Base-by-base conservation (phyloP, 2,113 vertebrate genomes). In the Plecotus auritus region DNA sequence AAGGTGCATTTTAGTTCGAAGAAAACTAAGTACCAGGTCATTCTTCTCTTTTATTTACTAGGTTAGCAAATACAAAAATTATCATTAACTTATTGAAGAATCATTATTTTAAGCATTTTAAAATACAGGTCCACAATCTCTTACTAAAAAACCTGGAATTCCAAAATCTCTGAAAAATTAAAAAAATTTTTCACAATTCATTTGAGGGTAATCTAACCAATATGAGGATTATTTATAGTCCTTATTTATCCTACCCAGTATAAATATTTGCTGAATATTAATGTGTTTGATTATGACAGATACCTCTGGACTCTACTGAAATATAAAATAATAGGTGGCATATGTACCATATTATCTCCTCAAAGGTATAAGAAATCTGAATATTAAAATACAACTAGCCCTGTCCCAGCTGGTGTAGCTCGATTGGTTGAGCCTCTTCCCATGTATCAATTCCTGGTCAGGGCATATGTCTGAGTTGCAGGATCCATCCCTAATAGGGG, bases 91-190 rank as follows among this genome's bases (percentile, higher is more conserved):
- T 37, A 85, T 42, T 76, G 20, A 64, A 91, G 59, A 67, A 81
- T 76, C 3, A 37, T 95, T 93, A 93, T 92, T 94, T 94, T 78
- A 85, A 93, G 30, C 11, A 54, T 78, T 96, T 96, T 66, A 92
- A 95, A 95, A 85, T 72, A 85, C 1, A 93, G 6, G 14, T 80
- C 81, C 10, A 72, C 1, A 93, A 85, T 35, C 20, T n/a, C 45
- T 95, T 22, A 91, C 69, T 12, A 82, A 54, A 94, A 77, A 81
- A 88, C 23, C 4, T 78, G 42, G 88, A 82, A 95, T 86, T 74
- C 45, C 30, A 73, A 83, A 84, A 83, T 30, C 49, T 86, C 4
- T 32, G 23, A 88, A 80, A 95, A 61, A n/a, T 45, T 88, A 54
- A 91, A 84, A 49, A 61, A 93, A 16, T 35, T 90, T 70, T 92